phyloP scores from a whole-genome alignment of 2,888 invertebrate genomes.

The Conus canariensis region DNA sequence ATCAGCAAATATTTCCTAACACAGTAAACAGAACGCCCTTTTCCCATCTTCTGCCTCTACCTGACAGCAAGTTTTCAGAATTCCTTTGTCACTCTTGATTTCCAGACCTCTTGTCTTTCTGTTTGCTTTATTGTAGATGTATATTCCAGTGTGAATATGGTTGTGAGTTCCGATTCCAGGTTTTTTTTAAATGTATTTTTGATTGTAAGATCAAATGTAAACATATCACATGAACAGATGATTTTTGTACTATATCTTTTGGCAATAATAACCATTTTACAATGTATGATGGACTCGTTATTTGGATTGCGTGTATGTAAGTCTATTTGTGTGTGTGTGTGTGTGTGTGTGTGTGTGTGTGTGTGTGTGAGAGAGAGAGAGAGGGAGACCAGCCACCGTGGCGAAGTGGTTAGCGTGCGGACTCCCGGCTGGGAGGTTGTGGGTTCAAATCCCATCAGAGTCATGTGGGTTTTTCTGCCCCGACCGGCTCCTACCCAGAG shows the following conservation, averaged over 20 bases:
- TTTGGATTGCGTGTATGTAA: background rate
- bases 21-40: too few relatives aligned
- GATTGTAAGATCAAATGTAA: background rate
- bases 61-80: constrained; percentile 3
- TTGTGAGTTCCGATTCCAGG: background rate
- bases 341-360: too few relatives aligned
- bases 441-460: too few relatives aligned
- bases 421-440: too few relatives aligned
- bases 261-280: constrained; percentile 29
- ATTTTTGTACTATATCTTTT: background rate
- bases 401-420: too few relatives aligned
- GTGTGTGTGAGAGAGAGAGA: too few relatives aligned
- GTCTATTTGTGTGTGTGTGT: too few relatives aligned
- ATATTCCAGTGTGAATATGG: background rate
- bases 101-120: background rate
- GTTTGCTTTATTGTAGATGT: background rate
- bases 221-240: constrained; percentile 21
- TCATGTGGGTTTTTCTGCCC: too few relatives aligned
- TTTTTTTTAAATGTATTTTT: background rate
- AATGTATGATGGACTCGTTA: background rate
- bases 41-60: too few relatives aligned
- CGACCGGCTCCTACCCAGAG: too few relatives aligned
- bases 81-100: background rate
- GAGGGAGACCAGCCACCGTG: too few relatives aligned
- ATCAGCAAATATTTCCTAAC: too few relatives aligned